These are phyloP conservation scores for Cerceris ruficornis DNA, from an alignment of 2,888 invertebrate species.

Conservation along the genomic window DNA sequence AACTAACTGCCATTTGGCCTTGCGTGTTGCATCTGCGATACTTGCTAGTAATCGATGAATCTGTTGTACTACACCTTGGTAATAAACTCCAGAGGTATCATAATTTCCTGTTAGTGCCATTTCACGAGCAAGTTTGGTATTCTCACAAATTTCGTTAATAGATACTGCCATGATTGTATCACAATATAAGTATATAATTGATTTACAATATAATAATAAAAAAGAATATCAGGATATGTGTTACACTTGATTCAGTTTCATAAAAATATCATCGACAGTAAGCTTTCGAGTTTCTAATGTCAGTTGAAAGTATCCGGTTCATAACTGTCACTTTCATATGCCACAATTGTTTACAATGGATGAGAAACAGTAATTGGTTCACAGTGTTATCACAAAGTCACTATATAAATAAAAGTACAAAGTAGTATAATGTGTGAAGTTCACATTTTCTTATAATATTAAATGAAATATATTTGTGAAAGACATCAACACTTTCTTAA, in stretches of 20 bases:
- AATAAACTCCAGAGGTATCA: slow-evolving; percentile 96
- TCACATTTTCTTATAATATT: neutral
- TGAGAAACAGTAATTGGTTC: neutral
- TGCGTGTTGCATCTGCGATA: slow-evolving; percentile 90
- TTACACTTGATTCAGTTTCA: neutral
- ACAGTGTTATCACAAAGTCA: neutral
- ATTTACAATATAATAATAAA: neutral
- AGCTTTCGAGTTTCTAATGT: neutral
- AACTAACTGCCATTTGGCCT: slow-evolving; percentile 95
- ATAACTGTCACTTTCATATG: neutral
- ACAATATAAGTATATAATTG: neutral
- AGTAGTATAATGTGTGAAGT: neutral
- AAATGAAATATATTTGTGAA: neutral
- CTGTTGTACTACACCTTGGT: slow-evolving; percentile 95
- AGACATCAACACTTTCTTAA: neutral
- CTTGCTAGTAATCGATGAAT: slow-evolving; percentile 92
- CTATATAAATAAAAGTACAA: neutral
- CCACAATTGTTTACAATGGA: neutral
- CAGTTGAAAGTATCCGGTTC: neutral
- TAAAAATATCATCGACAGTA: neutral
- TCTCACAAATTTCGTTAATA: slow-evolving; percentile 95
- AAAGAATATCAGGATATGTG: neutral
- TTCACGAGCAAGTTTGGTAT: slow-evolving; percentile 96
- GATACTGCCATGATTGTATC: slow-evolving; percentile 89
- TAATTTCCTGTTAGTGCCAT: slow-evolving; percentile 97